Evolutionary conservation across 1,140 invertebrate species (phyloP), one percentile per base, ranked within the genome.

Genomic region (Protaetia brevitarsis): DNA sequence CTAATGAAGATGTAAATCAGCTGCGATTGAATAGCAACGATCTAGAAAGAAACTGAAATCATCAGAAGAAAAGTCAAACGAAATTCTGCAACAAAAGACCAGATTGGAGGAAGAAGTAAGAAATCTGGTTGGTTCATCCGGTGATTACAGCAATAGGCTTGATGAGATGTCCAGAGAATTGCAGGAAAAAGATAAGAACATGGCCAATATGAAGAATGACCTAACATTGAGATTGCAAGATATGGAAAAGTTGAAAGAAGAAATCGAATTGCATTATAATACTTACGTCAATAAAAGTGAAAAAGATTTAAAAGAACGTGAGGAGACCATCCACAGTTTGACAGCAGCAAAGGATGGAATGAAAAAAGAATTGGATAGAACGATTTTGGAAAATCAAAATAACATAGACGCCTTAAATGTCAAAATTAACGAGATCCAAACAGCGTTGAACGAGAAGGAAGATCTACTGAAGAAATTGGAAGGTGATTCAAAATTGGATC

Each of bases 11-110:
- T n/a, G 4, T 61, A 3, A 36, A 21, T 3, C 8, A 30, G 13
- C 16, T 61, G 11, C 27, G 31, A 16, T 36, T 61, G 11, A 61
- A 61, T 34, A 19, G 6, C 2, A 30, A 30, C 21, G 59, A 61
- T 36, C 36, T 61, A 21, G 59, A 61, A 34, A 30, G 59, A 34
- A 30, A 36, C 36, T 61, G 29, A 61, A 61, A 11, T 21, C 30
- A 16, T 30, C 59, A 3, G 59, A 61, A 16, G 59, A 61, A 11
- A 61, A 30, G 16, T 8, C 10, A 0, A 0, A 16, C 19, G 59
- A 36, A 34, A 34, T 61, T 16, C 7, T 36, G 4, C 28, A 61
- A 26, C n/a, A 61, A 13, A 61, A 61, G 7, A 21, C 31, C 16
- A 61, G 11, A 36, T 61, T 61, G 21, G 59, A 61, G n/a, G 31